A percentile compares a stretch with the other conserved stretches of the same genome.
Evolutionary conservation across 92 coral and sea anemone genomes (phyloP).

Genomic region (Porites cylindrica): DNA sequence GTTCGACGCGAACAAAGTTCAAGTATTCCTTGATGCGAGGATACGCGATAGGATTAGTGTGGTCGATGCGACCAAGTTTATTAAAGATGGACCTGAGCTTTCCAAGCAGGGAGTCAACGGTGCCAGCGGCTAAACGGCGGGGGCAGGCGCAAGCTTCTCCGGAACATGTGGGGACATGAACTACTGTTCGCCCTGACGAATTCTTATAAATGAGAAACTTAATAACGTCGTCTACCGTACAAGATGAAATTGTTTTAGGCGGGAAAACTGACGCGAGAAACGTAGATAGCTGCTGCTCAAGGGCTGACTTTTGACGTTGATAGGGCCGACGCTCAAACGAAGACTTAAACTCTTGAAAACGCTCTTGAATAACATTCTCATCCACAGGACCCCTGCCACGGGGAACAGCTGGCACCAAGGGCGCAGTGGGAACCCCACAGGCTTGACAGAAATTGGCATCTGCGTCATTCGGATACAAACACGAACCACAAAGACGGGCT

Average conservation of each 20-base stretch:
- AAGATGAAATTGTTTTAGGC: constrained; percentile 7
- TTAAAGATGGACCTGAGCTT: constrained; percentile 60
- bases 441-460: not conserved
- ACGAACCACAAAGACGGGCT: not conserved
- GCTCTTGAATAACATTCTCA: constrained; percentile 9
- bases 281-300: constrained; percentile 16
- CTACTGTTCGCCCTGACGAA: constrained; percentile 35
- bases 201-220: constrained; percentile 50
- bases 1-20: not conserved
- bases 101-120: constrained; percentile 37
- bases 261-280: constrained; percentile 26
- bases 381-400: not conserved
- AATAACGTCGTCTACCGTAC: constrained; percentile 57
- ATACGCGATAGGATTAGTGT: constrained; percentile 15
- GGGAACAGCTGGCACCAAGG: not conserved
- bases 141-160: constrained; percentile 17
- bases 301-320: constrained; percentile 61
- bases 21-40: constrained; percentile 31
- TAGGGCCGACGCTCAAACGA: constrained; percentile 14
- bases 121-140: constrained; percentile 42
- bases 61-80: constrained; percentile 28
- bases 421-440: not conserved
- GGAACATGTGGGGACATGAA: constrained; percentile 29
- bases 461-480: not conserved
- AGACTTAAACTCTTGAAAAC: constrained; percentile 19